Evolutionary conservation across 2,888 invertebrate genomes (phyloP).

Genomic region (Byasa hedistus): DNA sequence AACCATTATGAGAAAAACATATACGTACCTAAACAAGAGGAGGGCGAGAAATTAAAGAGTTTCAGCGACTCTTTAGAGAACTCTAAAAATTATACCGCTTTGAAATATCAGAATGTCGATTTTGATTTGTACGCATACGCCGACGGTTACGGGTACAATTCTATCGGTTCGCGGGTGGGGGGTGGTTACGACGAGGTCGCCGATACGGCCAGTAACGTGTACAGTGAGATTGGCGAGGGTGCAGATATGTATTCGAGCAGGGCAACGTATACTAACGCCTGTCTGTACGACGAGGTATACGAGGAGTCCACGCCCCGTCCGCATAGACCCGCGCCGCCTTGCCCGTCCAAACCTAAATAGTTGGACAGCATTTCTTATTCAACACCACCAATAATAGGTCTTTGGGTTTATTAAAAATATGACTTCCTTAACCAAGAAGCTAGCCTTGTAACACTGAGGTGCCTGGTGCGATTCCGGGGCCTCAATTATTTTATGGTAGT

Average conservation of each 20-base stretch:
- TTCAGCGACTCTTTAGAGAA: constrained; percentile 67
- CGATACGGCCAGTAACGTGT: constrained; percentile 63
- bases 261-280: constrained; percentile 48
- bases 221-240: constrained; percentile 63
- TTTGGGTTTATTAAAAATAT: background rate
- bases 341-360: constrained; percentile 65
- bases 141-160: constrained; percentile 42
- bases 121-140: constrained; percentile 48
- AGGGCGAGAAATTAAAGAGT: constrained; percentile 61
- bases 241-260: constrained; percentile 27
- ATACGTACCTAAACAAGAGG: constrained; percentile 65
- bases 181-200: constrained; percentile 62
- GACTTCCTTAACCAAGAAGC: no score
- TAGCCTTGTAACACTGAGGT: no score
- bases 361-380: constrained; percentile 5
- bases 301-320: constrained; percentile 70
- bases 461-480: no score
- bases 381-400: background rate
- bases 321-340: constrained; percentile 81
- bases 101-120: constrained; percentile 67
- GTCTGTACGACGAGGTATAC: constrained; percentile 70
- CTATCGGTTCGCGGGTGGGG: constrained; percentile 34
- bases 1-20: constrained; percentile 72
- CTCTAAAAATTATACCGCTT: constrained; percentile 69
- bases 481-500: no score